Base-by-base conservation (phyloP, 2,888 invertebrate genomes). In the Choristoneura rosaceana region DNA sequence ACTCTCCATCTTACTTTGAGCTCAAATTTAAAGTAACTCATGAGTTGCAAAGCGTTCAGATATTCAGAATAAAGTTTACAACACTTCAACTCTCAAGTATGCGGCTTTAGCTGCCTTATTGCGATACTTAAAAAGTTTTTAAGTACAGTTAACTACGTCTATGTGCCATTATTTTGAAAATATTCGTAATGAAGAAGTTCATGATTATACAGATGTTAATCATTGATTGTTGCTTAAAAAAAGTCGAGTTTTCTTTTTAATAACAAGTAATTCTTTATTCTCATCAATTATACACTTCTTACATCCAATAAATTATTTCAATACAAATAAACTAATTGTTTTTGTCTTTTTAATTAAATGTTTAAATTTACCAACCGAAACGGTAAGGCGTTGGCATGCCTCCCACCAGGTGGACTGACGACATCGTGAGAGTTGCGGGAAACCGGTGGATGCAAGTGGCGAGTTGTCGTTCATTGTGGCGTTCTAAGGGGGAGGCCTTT, bases 41-140 rank as follows among this genome's bases (percentile, higher is more conserved):
- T 5, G 38, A 68, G 60, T 65, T 65, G 65, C 47, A 7, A 38
- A 60, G 47, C 60, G 69, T 69, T 69, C 50, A 60, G 33, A 50
- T 52, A 61, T 69, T 52, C 41, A 15, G 41, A 64, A 64, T 69
- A 69, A 68, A 69, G 50, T 69, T 69, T 10, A 25, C 17, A 61
- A 15, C 52, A 62, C 50, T 33, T n/a, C 15, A 62, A 69, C 52
- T 62, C 12, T 10, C 41, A 47, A 64, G 64, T 50, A 64, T 34
- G 41, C 38, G 15, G 25, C 61, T 14, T 62, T 52, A 62, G 55
- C 52, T 52, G 60, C 10, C 59, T 38, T 50, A 38, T 47, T 25
- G 52, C 12, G 60, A 17, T 43, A 33, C 45, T 59, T 67, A 33
- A 34, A 45, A 59, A 45, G 59, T 67, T 47, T 59, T 7, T n/a